A percentile compares a stretch with the other conserved stretches of the same genome.
phyloP scores from a whole-genome alignment of 1,140 invertebrate species.

The Tetramorium parvispinum region DNA sequence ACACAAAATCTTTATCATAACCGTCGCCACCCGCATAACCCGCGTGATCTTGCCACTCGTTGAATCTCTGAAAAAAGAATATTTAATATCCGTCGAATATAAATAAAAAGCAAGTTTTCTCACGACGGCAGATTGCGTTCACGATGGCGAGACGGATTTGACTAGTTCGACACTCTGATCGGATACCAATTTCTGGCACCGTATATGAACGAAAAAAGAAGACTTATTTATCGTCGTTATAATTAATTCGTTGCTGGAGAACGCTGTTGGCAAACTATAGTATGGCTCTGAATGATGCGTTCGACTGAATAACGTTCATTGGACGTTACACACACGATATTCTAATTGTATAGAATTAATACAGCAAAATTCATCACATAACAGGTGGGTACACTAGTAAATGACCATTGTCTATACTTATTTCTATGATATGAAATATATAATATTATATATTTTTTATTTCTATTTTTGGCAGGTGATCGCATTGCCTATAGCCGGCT shows the following conservation, averaged over 20 bases:
- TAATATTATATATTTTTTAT: background rate
- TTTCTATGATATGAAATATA: background rate
- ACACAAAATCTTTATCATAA: slow-evolving; percentile 67
- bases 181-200: slow-evolving; percentile 65
- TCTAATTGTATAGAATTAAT: slow-evolving; percentile 26
- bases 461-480: slow-evolving; percentile 3
- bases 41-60: slow-evolving; percentile 24
- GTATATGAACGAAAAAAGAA: slow-evolving; percentile 64
- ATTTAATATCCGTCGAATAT: background rate
- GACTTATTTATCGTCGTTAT: slow-evolving; percentile 28
- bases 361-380: slow-evolving; percentile 24
- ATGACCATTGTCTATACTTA: background rate
- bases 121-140: slow-evolving; percentile 53
- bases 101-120: slow-evolving; percentile 1
- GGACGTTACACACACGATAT: slow-evolving; percentile 5
- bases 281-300: background rate
- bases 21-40: slow-evolving; percentile 64
- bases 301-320: slow-evolving; percentile 5
- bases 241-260: slow-evolving; percentile 26
- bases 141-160: slow-evolving; percentile 78
- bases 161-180: slow-evolving; percentile 83
- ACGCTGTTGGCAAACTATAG: background rate
- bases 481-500: slow-evolving; percentile 34
- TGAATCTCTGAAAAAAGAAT: background rate
- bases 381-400: background rate